phyloP scores from a whole-genome alignment of 2,113 vertebrate species.

The Capreolus pygargus region DNA sequence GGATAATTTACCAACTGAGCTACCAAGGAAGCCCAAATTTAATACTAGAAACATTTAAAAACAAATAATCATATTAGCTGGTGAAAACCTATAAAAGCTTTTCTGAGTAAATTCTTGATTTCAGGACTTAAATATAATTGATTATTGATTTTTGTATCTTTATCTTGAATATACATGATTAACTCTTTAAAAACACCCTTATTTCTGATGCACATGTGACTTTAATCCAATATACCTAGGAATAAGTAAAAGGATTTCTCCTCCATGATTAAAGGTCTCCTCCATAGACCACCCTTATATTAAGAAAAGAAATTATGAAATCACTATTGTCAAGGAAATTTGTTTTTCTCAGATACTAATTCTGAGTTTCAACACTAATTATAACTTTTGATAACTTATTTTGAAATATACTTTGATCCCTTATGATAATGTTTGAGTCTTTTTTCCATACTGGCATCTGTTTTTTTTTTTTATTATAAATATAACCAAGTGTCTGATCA shows the following conservation, averaged over 20 bases:
- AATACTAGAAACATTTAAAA: background rate
- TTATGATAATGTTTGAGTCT: background rate
- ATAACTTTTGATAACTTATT: background rate
- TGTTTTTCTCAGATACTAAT: slow-evolving; percentile 1
- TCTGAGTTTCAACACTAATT: slow-evolving; percentile 26
- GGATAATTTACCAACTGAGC: background rate
- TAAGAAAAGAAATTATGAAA: background rate
- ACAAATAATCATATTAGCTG: background rate
- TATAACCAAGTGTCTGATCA: background rate
- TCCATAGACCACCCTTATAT: background rate
- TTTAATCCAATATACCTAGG: background rate
- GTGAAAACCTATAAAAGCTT: slow-evolving; percentile 2
- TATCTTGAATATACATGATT: background rate
- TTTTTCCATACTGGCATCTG: background rate
- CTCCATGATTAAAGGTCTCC: slow-evolving; percentile 8
- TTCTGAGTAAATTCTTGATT: slow-evolving; percentile 27
- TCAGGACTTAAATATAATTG: background rate
- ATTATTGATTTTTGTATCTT: background rate
- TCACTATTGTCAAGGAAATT: background rate
- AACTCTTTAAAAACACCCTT: background rate
- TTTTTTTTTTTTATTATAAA: background rate
- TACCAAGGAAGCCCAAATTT: background rate
- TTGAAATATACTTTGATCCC: background rate
- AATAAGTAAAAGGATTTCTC: background rate
- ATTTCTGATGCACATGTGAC: background rate